Evolutionary conservation across 2,113 vertebrate species (phyloP), one percentile per base, ranked within the genome.

Genomic region (Sylvietta virens): DNA sequence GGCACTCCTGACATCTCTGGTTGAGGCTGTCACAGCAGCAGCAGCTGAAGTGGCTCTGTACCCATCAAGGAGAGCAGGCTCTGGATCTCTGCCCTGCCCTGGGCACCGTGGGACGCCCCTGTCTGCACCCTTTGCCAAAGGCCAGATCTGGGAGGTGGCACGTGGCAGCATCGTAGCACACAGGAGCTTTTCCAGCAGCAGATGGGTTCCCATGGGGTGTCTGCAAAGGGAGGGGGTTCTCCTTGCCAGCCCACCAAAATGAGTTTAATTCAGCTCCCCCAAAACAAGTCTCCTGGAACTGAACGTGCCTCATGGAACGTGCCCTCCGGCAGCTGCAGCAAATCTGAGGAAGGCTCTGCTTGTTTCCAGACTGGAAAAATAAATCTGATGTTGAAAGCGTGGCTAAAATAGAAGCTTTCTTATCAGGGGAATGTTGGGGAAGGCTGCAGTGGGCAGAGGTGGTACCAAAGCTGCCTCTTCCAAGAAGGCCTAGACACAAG

Each of bases 141-240:
- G 67, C 15, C 45, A 53, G 37, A 14, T 13, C 10, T 5, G 7
- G 85, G 56, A 72, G 58, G 33, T 37, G 64, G 48, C 44, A 35
- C 0, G 0, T n/a, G 56, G 81, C 20, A 56, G 47, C 61, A 22
- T 17, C 13, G 2, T 0, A 31, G 48, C 45, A 23, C 42, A 35
- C 24, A 3, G 24, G 66, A 81, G 22, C 27, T 21, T 79, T 64
- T 76, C 33, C 1, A 3, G 66, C 27, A 69, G 90, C 77, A 83
- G 62, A 39, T 1, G 23, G 12, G 30, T 11, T 76, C 80, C 37
- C 50, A 2, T 47, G 40, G 30, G 37, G 14, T 39, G 26, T 50
- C 58, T 90, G 76, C 64, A 77, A 58, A 48, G 58, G 30, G 21
- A 11, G 64, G 21, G 13, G 64, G 16, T 27, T 30, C 66, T 84